Base-by-base conservation (phyloP, 1,140 invertebrate genomes). In the Cataglyphis hispanica region DNA sequence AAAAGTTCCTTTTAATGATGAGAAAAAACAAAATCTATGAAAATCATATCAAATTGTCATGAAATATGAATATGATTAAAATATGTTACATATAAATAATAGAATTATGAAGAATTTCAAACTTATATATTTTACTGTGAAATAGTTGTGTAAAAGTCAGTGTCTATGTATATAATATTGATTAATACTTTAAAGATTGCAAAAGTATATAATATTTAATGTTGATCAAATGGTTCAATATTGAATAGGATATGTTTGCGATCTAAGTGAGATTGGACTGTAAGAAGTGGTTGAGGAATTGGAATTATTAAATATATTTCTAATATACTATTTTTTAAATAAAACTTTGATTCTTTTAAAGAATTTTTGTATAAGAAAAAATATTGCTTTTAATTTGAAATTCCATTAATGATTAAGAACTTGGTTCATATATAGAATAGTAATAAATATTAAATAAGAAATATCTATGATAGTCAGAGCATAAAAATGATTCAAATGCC, bases 361-460 rank as follows among this genome's bases (percentile, higher is more conserved):
- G 58, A 89, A 61, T 31, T 19, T 19, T 60, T 83, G 25, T 87
- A 80, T 58, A 50, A 87, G 66, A 77, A 63, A 84, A 89, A 61
- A 63, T 90, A 16, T 27, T 85, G 37, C 60, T 87, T 19, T 43
- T 56, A 34, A 34, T 7, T 50, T 58, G 50, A 83, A 86, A 50
- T 53, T 84, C 25, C 13, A 76, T 37, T 43, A 46, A 50, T n/a
- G 19, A 27, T 69, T 58, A 19, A 74, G n/a, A 83, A 56, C 37
- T 37, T 31, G 16, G 5, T 31, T 60, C 4, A 13, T 46, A 13
- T 69, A 40, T 60, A 76, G 22, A 77, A 77, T 66, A 76, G 53
- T 76, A 89, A 83, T 89, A 74, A 89, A 89, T 84, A 60, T 78
- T 50, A 40, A 34, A 89, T 84, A 60, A 85, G 19, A 31, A 37